These are phyloP conservation scores for Microtus oregoni DNA, from an alignment of 2,113 vertebrate genomes.

Conservation along the genomic window DNA sequence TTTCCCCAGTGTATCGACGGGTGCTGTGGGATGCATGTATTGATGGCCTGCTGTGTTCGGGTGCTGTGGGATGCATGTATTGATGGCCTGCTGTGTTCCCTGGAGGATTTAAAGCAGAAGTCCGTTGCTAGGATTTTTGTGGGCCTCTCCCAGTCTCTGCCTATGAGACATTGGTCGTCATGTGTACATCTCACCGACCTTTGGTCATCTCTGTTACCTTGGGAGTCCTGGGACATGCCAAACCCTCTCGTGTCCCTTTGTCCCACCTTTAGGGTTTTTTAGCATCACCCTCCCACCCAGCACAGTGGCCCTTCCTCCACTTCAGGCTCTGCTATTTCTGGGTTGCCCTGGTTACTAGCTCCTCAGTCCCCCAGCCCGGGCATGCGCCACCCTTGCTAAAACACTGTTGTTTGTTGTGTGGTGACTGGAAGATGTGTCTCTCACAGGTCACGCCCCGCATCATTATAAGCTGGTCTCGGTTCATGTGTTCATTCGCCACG, in stretches of 20 bases:
- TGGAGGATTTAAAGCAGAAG: not conserved
- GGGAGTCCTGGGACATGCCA: accelerated
- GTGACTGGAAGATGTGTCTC: not conserved
- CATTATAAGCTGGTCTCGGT: conserved; percentile 96
- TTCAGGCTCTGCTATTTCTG: not conserved
- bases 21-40: not conserved
- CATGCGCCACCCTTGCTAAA: not conserved
- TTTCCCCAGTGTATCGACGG: not conserved
- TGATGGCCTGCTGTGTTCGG: not conserved
- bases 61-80: not conserved
- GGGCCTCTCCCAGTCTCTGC: not conserved
- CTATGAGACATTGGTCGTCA: not conserved
- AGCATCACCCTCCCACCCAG: not conserved
- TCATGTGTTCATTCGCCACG: conserved; percentile 97
- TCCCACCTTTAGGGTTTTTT: not conserved
- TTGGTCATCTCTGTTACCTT: no score
- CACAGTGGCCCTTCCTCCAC: not conserved
- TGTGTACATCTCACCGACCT: not conserved
- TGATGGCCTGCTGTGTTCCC: not conserved
- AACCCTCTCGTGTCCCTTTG: not conserved
- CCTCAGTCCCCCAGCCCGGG: not conserved
- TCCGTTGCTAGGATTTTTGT: not conserved
- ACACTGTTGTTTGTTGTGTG: not conserved
- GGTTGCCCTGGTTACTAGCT: not conserved
- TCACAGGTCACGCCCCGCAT: conserved; percentile 94